Percentiles rank a stretch among this genome's conserved stretches.
These are phyloP conservation scores for Eristalis tenax DNA, from an alignment of 2,888 invertebrate genomes.

Conservation along the genomic window DNA sequence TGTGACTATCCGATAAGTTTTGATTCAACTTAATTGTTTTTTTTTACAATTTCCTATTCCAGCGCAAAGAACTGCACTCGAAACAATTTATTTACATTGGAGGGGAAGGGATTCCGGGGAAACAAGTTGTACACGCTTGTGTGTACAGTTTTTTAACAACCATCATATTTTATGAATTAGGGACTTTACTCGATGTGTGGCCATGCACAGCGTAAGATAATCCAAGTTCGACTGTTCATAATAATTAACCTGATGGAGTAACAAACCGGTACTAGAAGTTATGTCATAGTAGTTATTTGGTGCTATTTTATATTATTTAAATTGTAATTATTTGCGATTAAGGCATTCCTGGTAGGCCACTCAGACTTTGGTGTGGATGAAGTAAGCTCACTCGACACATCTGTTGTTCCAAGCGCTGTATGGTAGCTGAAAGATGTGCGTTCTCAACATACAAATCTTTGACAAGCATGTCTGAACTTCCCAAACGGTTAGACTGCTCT, in stretches of 20 bases:
- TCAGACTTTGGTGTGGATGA: conserved; percentile 78
- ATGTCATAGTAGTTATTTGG: conserved; percentile 57
- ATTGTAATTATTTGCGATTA: conserved; percentile 69
- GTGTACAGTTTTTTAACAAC: conserved; percentile 21
- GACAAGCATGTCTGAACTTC: conserved; percentile 88
- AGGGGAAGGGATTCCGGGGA: conserved; percentile 8
- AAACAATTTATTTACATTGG: conserved; percentile 45
- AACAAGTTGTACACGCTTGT: conserved; percentile 37
- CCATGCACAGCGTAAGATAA: conserved; percentile 7
- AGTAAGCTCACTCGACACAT: conserved; percentile 79
- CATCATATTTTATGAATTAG: background rate
- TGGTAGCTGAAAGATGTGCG: conserved; percentile 87
- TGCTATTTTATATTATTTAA: conserved; percentile 43
- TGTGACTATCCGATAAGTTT: conserved; percentile 36
- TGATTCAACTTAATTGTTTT: background rate
- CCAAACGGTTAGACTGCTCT: conserved; percentile 83
- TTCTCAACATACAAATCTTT: conserved; percentile 93
- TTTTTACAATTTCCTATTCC: background rate
- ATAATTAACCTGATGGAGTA: conserved; percentile 61
- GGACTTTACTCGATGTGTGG: background rate
- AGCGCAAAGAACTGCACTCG: conserved; percentile 2
- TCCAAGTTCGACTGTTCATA: conserved; percentile 46
- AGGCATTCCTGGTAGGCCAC: conserved; percentile 76
- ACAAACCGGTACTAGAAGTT: conserved; percentile 54
- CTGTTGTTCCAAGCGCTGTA: conserved; percentile 81